A percentile compares a stretch with the other conserved stretches of the same genome.
Conservation (phyloP, 2,797 vertebrate genomes). For the Enteromius treurensis region DNA sequence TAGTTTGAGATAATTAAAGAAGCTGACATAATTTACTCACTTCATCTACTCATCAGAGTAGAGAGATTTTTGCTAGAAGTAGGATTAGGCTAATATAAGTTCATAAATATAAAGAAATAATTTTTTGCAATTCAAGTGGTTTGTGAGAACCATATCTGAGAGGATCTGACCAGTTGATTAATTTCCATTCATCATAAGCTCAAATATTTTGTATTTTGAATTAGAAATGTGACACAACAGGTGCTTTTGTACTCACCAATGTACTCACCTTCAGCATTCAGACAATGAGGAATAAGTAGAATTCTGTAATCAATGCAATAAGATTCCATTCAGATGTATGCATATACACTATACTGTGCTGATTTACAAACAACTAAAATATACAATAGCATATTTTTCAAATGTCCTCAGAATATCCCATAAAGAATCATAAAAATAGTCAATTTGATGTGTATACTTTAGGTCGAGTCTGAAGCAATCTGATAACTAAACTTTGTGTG, state of each 20-base stretch:
- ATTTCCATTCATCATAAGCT: neutral
- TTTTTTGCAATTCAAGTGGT: neutral
- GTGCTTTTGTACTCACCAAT: neutral
- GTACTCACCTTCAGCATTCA: neutral
- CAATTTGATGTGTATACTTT: neutral
- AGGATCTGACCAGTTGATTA: neutral
- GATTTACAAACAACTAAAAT: neutral
- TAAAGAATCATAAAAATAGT: neutral
- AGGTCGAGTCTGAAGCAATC: slow-evolving; percentile 1
- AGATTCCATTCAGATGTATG: neutral
- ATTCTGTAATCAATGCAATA: neutral
- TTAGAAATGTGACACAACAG: neutral
- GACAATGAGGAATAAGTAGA: neutral
- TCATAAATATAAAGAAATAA: neutral
- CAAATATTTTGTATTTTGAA: neutral
- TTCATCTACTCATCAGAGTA: neutral
- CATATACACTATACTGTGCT: neutral
- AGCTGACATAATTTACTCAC: neutral
- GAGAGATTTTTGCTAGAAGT: neutral
- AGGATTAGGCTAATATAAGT: neutral
- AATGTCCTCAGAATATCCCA: neutral
- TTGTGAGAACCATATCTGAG: neutral
- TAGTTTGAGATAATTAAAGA: neutral
- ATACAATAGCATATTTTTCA: neutral
- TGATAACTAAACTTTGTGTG: slow-evolving; percentile 9